Evolutionary conservation across 2,113 vertebrate genomes (phyloP), one percentile per base, ranked within the genome.

Genomic region (Lucifuga dentata): DNA sequence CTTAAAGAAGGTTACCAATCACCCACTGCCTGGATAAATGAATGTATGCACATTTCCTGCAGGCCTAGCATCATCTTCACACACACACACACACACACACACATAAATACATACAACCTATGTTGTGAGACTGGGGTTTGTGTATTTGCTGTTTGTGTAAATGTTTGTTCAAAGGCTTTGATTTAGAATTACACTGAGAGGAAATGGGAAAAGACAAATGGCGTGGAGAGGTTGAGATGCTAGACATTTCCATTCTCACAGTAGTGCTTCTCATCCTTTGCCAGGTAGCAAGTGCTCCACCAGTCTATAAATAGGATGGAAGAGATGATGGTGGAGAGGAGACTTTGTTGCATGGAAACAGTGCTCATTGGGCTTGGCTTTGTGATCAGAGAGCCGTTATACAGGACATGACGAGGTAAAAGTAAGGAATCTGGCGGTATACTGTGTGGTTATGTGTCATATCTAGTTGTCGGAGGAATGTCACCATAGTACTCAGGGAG

Each of bases 241-340:
- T 38, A 74, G 73, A 82, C 68, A 44, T 81, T 86, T 87, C 76
- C 52, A 60, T 83, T 78, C 77, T 69, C 71, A 73, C 79, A 60
- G 11, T 62, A 63, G 61, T 65, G 66, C 59, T 86, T 69, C 59
- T 86, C 86, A 84, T 83, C 72, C 39, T 74, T 73, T 61, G 78
- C 76, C 69, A 56, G 68, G 51, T 58, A 63, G 57, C 75, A 43
- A 44, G 59, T 49, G 39, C 59, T 74, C 66, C 52, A 71, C 62
- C 33, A 9, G n/a, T 56, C 85, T 89, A 89, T 68, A 86, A 91
- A 90, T 89, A 90, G 86, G 64, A 57, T 44, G 32, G 46, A 68
- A 68, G 57, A 77, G 67, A 83, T 83, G 26, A 12, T 83, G 82
- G 75, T 73, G 63, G 62, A 58, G 56, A 68, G 53, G 63, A 79